Percentiles rank a stretch among this genome's conserved stretches.
These are phyloP conservation scores for Diuraphis noxia DNA, from an alignment of 1,140 invertebrate genomes.

Conservation along the genomic window DNA sequence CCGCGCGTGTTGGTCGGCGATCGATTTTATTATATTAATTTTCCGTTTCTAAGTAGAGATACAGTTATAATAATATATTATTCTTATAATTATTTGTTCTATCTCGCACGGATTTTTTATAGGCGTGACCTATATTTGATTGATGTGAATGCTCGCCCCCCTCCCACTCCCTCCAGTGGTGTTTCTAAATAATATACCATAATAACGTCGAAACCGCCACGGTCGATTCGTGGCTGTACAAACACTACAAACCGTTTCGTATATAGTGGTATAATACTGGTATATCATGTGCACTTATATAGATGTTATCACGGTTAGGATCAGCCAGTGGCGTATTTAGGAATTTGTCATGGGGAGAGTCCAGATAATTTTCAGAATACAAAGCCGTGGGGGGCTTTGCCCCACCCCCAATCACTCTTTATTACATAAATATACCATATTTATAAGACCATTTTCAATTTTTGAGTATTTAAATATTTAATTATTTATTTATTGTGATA, in stretches of 20 bases:
- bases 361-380: too few species aligned
- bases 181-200: neutral
- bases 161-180: neutral
- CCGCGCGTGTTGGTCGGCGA: neutral
- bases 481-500: too few species aligned
- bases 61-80: neutral
- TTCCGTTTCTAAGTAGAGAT: too few species aligned
- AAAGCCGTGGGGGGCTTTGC: too few species aligned
- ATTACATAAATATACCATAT: too few species aligned
- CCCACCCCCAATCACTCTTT: too few species aligned
- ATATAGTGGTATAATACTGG: neutral
- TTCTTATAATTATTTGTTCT: neutral
- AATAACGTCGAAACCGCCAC: neutral
- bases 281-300: neutral
- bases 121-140: neutral
- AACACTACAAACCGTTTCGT: neutral
- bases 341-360: too few species aligned
- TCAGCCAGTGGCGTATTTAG: too few species aligned
- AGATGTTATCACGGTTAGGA: too few species aligned
- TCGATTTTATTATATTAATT: constrained; percentile 4
- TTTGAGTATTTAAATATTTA: too few species aligned
- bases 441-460: too few species aligned
- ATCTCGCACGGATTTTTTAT: accelerated
- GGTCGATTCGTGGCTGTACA: neutral
- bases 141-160: neutral